These are phyloP conservation scores for Rotaria macrura DNA, from an alignment of 2,888 invertebrate genomes.

Conservation along the genomic window DNA sequence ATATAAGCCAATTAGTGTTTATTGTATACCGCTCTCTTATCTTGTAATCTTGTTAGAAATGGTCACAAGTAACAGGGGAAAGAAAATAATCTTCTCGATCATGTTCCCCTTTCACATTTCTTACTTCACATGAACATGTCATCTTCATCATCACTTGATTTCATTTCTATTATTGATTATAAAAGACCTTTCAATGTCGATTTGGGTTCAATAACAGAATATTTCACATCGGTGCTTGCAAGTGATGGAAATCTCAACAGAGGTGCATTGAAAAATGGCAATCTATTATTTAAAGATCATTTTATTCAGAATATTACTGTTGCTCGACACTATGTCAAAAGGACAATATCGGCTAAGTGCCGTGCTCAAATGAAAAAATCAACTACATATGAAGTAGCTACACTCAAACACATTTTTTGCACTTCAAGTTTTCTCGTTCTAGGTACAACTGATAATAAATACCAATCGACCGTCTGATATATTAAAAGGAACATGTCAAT, in stretches of 20 bases:
- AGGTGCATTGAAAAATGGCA: neutral
- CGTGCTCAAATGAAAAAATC: neutral
- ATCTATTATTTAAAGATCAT: neutral
- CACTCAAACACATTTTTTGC: neutral
- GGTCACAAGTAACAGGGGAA: too few species aligned
- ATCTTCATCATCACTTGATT: neutral
- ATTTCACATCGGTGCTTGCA: neutral
- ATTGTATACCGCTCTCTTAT: too few species aligned
- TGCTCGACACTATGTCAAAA: neutral
- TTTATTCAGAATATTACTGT: neutral
- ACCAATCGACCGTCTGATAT: too few species aligned
- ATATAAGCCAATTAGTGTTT: too few species aligned
- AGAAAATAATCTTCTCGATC: too few species aligned
- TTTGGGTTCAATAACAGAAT: neutral
- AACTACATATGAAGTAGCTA: neutral
- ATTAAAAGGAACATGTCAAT: too few species aligned
- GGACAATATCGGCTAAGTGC: neutral
- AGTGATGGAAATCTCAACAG: neutral
- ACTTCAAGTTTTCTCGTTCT: too few species aligned
- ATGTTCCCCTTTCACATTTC: too few species aligned
- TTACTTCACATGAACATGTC: neutral
- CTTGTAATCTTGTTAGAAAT: too few species aligned
- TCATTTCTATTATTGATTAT: neutral
- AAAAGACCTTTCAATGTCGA: neutral
- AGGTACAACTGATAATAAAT: too few species aligned